These are phyloP conservation scores for Rhyacichthys aspro DNA, from an alignment of 2,797 vertebrate species.

Conservation along the genomic window DNA sequence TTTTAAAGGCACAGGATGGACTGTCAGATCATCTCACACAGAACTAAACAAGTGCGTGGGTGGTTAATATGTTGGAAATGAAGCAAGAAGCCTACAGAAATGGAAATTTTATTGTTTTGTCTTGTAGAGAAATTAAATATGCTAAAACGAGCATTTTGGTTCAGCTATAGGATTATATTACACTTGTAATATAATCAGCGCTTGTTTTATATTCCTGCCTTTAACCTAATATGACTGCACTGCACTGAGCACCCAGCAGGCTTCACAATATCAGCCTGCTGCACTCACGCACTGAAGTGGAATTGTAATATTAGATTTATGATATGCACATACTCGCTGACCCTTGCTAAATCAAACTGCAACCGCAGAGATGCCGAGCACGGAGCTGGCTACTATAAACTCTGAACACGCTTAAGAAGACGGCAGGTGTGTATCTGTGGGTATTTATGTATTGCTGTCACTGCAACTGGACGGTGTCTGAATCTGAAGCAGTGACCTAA, in stretches of 20 bases:
- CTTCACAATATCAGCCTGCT: not conserved
- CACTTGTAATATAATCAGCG: not conserved
- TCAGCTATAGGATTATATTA: not conserved
- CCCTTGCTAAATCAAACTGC: conserved; percentile 9
- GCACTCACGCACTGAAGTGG: conserved; percentile 1
- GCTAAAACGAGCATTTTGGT: not conserved
- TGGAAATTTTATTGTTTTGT: conserved; percentile 28
- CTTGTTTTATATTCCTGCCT: not conserved
- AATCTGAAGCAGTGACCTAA: conserved; percentile 13
- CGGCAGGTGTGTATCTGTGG: conserved; percentile 6
- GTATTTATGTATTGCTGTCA: conserved; percentile 15
- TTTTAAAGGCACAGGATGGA: conserved; percentile 18
- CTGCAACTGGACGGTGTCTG: conserved; percentile 1
- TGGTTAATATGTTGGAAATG: conserved; percentile 31
- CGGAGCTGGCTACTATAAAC: conserved; percentile 1
- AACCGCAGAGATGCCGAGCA: conserved; percentile 12
- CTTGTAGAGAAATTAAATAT: conserved; percentile 5
- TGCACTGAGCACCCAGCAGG: conserved; percentile 4
- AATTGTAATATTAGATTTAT: conserved; percentile 39
- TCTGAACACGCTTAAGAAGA: conserved; percentile 14
- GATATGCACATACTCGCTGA: conserved; percentile 14
- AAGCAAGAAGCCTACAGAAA: not conserved
- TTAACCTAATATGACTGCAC: conserved; percentile 7
- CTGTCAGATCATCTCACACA: conserved; percentile 22
- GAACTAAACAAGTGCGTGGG: not conserved